phyloP scores from a whole-genome alignment of 2,113 vertebrate genomes.

The Phalacrocorax aristotelis region DNA sequence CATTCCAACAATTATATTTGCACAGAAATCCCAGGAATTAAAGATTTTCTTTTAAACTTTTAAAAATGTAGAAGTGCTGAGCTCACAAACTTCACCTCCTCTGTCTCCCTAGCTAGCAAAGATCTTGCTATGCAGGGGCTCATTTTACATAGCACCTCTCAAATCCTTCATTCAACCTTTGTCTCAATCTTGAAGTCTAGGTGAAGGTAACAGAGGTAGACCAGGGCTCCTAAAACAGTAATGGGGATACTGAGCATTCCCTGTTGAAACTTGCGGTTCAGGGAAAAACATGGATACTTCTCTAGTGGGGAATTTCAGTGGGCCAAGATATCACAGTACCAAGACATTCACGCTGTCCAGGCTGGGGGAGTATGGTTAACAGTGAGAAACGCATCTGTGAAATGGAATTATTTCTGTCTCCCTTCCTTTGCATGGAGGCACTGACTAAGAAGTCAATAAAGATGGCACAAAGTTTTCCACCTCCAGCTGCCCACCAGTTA shows the following conservation, averaged over 20 bases:
- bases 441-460: not conserved
- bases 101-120: not conserved
- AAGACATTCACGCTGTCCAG: not conserved
- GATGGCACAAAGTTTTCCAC: not conserved
- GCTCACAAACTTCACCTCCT: not conserved
- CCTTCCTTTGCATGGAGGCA: not conserved
- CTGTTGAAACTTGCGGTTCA: not conserved
- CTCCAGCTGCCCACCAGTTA: not conserved
- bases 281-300: not conserved
- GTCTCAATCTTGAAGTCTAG: not conserved
- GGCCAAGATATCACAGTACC: not conserved
- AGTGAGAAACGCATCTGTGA: not conserved
- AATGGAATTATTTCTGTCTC: not conserved
- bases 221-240: not conserved
- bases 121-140: not conserved
- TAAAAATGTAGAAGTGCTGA: not conserved
- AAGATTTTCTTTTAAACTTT: not conserved
- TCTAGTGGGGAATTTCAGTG: not conserved
- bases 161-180: not conserved
- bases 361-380: not conserved
- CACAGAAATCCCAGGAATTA: not conserved
- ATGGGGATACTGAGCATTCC: not conserved
- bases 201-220: not conserved
- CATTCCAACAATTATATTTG: not conserved
- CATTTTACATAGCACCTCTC: not conserved